These are phyloP conservation scores for Poeciliopsis occidentalis DNA, from an alignment of 2,113 vertebrate species.

Conservation along the genomic window DNA sequence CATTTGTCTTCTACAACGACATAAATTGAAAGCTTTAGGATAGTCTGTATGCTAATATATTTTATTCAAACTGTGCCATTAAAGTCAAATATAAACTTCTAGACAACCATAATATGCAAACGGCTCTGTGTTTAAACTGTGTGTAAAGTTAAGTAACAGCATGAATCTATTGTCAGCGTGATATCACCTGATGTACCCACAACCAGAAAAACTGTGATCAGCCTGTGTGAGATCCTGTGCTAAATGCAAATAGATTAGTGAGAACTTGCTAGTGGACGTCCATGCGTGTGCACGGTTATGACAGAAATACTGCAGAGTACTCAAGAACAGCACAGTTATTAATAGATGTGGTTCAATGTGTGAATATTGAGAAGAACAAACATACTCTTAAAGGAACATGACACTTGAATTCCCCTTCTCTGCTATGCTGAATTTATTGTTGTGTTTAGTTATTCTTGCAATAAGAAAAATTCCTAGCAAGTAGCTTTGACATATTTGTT, in stretches of 20 bases:
- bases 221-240: not conserved
- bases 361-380: conserved; percentile 50
- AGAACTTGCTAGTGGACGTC: not conserved
- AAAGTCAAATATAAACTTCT: not conserved
- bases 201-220: conserved; percentile 25
- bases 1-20: not conserved
- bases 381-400: conserved; percentile 67
- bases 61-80: not conserved
- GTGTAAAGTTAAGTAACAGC: conserved; percentile 3
- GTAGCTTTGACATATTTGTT: not conserved
- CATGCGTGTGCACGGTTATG: conserved; percentile 2
- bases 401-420: not conserved
- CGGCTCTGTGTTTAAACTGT: conserved; percentile 2
- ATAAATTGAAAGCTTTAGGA: not conserved
- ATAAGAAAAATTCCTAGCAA: not conserved
- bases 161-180: conserved; percentile 22
- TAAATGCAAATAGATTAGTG: conserved; percentile 25
- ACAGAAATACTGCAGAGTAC: conserved; percentile 62
- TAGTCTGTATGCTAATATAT: not conserved
- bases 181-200: conserved; percentile 17
- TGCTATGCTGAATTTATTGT: not conserved
- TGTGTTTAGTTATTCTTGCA: not conserved
- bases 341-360: conserved; percentile 59
- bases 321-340: conserved; percentile 69
- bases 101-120: not conserved